A percentile compares a stretch with the other conserved stretches of the same genome.
Conservation (phyloP, 2,888 invertebrate species). For the Lamellibrachia satsuma region DNA sequence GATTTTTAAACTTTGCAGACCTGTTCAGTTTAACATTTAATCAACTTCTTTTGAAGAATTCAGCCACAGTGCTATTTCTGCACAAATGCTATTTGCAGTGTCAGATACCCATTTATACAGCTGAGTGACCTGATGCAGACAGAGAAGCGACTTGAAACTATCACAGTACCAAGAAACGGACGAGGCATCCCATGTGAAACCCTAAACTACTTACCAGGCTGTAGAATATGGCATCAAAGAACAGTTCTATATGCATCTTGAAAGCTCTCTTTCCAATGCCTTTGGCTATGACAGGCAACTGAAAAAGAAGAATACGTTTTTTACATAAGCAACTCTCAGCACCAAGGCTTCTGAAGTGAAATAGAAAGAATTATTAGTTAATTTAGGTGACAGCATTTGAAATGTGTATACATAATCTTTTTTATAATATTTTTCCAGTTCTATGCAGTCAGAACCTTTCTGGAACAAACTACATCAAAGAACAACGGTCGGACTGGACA, state of each 20-base stretch:
- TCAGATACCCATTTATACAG: too few relatives aligned
- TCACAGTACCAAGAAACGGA: background rate
- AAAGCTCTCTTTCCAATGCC: conserved; percentile 69
- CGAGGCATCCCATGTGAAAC: conserved; percentile 17
- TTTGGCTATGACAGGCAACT: conserved; percentile 67
- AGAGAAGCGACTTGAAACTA: too few relatives aligned
- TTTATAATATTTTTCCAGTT: too few relatives aligned
- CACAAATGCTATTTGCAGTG: too few relatives aligned
- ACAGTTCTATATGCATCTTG: conserved; percentile 67
- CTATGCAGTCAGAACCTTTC: too few relatives aligned
- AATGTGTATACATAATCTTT: background rate
- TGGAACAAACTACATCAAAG: too few relatives aligned
- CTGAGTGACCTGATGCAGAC: too few relatives aligned
- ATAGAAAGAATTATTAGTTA: background rate
- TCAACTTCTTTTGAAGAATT: too few relatives aligned
- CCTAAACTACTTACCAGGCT: conserved; percentile 65
- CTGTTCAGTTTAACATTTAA: too few relatives aligned
- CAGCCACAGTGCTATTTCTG: too few relatives aligned
- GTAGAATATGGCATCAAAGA: conserved; percentile 69
- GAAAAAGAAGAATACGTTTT: conserved; percentile 36
- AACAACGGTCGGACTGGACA: too few relatives aligned
- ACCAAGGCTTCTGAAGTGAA: background rate
- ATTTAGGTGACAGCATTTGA: background rate
- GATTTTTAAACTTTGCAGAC: too few relatives aligned
- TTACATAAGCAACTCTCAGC: background rate